Evolutionary conservation across 2,113 vertebrate genomes (phyloP).

Genomic region (Ceyx margarethae): DNA sequence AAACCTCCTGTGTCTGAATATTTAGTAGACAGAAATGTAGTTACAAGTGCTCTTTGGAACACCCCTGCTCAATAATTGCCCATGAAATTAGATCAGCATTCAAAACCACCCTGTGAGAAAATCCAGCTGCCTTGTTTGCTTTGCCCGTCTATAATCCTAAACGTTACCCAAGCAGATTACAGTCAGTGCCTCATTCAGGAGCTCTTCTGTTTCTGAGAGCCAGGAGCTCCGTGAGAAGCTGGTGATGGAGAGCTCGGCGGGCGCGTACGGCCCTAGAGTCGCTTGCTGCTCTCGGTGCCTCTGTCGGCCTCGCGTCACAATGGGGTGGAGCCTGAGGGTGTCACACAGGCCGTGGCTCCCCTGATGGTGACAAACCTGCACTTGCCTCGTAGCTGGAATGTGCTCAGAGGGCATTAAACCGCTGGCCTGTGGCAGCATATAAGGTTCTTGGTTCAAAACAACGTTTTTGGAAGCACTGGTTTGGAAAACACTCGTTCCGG

Average conservation of each 20-base stretch:
- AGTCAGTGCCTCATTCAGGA: not conserved
- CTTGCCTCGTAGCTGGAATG: not conserved
- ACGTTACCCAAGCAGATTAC: not conserved
- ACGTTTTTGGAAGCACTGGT: not conserved
- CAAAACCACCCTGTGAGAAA: not conserved
- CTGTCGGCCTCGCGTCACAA: accelerated
- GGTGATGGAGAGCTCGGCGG: not conserved
- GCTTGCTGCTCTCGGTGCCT: accelerated
- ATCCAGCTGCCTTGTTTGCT: not conserved
- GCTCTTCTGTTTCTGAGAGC: not conserved
- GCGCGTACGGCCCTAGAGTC: accelerated
- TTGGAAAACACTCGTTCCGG: not conserved
- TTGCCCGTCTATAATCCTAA: not conserved
- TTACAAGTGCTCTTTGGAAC: not conserved
- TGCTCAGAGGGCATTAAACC: not conserved
- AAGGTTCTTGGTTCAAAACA: not conserved
- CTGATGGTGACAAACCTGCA: not conserved
- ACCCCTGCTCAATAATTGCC: not conserved
- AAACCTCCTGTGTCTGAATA: not conserved
- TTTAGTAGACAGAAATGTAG: not conserved
- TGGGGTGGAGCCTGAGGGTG: not conserved
- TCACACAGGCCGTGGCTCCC: not conserved
- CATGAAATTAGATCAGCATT: not conserved
- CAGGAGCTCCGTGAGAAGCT: not conserved
- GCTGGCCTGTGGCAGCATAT: not conserved